Evolutionary conservation across 2,113 vertebrate genomes (phyloP), one percentile per base, ranked within the genome.

Genomic region (Perognathus longimembris): DNA sequence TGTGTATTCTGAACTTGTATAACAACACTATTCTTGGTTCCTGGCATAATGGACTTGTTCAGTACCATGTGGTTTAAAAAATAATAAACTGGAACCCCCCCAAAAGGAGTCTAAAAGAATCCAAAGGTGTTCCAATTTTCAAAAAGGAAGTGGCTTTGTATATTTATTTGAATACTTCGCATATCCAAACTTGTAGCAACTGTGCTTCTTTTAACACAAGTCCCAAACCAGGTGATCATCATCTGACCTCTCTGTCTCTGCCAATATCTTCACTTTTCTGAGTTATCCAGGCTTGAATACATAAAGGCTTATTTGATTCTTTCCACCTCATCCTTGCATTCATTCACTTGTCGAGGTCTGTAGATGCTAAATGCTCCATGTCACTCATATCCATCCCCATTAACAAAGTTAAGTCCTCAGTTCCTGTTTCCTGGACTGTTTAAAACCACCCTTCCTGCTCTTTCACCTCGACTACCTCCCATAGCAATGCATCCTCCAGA

Each of bases 381-480:
- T 91, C 96, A 95, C 76, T 92, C 92, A 84, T 18, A 84, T 91
- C 67, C 67, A 61, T 89, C 87, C 84, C 38, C 36, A 69, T 89
- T 95, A 92, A 63, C 57, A 74, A 38, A 84, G 96, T 94, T 78
- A 89, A 61, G 79, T 92, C 80, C 54, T 86, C 67, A 38, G 78
- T 74, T 73, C 86, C 92, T 96, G 61, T 92, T 80, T 81, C 66
- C 57, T 74, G 40, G 77, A 89, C 50, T 54, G n/a, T 79, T 86
- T 42, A 76, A 94, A 88, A 82, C 80, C 34, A 32, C 59, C 87
- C 54, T 73, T 24, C 30, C 70, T 84, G 67, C 76, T 76, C 89
- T 84, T 94, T 96, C 92, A 93, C 94, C 96, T 94, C 88, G 76
- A 50, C 26, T 63, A 30, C 57, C 76, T 61, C 34, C 10, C 4